A percentile compares a stretch with the other conserved stretches of the same genome.
Conservation (phyloP, 2,113 vertebrate genomes). For the Takifugu bimaculatus region DNA sequence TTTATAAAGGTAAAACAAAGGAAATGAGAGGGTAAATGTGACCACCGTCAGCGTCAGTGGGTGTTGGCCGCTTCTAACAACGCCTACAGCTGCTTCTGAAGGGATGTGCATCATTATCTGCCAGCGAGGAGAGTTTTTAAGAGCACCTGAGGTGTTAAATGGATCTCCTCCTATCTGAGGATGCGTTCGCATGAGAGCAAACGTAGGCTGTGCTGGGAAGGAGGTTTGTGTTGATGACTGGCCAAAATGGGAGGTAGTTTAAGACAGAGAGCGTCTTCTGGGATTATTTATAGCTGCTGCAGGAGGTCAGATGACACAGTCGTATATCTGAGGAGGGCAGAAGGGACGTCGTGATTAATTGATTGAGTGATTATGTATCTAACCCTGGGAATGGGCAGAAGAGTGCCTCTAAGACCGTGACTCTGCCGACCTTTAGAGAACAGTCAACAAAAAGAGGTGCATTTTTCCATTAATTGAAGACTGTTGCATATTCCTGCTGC, state of each 20-base stretch:
- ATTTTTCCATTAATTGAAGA: conserved; percentile 84
- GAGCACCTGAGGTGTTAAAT: conserved; percentile 57
- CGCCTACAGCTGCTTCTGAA: conserved; percentile 76
- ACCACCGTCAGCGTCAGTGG: conserved; percentile 78
- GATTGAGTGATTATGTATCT: conserved; percentile 85
- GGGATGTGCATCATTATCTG: conserved; percentile 65
- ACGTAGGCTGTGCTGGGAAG: conserved; percentile 15
- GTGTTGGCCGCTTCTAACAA: conserved; percentile 77
- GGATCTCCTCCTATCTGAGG: conserved; percentile 61
- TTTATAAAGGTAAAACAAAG: conserved; percentile 73
- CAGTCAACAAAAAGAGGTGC: conserved; percentile 90
- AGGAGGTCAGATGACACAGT: conserved; percentile 87
- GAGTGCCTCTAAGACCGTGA: conserved; percentile 82
- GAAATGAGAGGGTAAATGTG: conserved; percentile 71
- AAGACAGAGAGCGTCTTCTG: conserved; percentile 68
- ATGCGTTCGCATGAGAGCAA: conserved; percentile 26
- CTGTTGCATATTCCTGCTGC: conserved; percentile 81
- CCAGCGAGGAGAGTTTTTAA: conserved; percentile 63
- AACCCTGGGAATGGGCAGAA: conserved; percentile 95
- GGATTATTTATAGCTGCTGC: conserved; percentile 84
- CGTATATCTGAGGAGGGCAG: conserved; percentile 80
- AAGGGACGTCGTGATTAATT: conserved; percentile 85
- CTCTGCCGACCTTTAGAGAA: conserved; percentile 84
- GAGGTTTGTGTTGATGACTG: conserved; percentile 5
- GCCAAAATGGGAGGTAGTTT: conserved; percentile 40